phyloP scores from a whole-genome alignment of 2,113 vertebrate genomes.

The Podocnemis expansa region DNA sequence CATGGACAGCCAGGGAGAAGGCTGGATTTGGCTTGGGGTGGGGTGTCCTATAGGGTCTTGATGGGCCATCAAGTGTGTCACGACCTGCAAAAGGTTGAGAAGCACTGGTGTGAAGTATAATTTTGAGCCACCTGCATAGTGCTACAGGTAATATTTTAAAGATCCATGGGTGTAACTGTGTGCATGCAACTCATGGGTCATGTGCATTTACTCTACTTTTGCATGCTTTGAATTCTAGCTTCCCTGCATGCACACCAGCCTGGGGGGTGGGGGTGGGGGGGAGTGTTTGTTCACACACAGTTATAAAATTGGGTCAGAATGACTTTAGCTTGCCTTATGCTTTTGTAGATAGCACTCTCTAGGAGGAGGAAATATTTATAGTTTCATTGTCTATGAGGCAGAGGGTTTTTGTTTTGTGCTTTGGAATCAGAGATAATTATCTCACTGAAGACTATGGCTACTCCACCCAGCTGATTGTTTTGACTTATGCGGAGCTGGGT shows the following conservation, averaged over 20 bases:
- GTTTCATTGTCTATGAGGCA: background rate
- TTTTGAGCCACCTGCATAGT: background rate
- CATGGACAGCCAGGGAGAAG: no score
- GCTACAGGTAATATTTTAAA: background rate
- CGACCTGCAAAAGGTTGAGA: no score
- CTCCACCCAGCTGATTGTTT: background rate
- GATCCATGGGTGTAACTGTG: background rate
- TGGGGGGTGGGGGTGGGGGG: background rate
- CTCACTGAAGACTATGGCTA: background rate
- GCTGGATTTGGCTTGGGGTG: no score
- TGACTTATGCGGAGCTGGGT: background rate
- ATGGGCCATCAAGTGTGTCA: no score
- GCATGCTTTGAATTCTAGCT: background rate
- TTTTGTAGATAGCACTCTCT: fast-evolving
- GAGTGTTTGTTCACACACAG: background rate
- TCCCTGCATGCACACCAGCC: background rate
- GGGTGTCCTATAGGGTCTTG: no score
- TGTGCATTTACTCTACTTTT: background rate
- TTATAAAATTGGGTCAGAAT: background rate
- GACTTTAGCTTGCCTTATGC: background rate
- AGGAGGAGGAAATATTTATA: background rate
- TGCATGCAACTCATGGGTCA: background rate
- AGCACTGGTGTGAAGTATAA: no score
- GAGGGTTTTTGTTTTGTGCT: background rate
- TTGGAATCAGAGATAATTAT: background rate